Percentiles rank a stretch among this genome's conserved stretches.
phyloP scores from a whole-genome alignment of 2,113 vertebrate genomes.

The Grammomys surdaster region DNA sequence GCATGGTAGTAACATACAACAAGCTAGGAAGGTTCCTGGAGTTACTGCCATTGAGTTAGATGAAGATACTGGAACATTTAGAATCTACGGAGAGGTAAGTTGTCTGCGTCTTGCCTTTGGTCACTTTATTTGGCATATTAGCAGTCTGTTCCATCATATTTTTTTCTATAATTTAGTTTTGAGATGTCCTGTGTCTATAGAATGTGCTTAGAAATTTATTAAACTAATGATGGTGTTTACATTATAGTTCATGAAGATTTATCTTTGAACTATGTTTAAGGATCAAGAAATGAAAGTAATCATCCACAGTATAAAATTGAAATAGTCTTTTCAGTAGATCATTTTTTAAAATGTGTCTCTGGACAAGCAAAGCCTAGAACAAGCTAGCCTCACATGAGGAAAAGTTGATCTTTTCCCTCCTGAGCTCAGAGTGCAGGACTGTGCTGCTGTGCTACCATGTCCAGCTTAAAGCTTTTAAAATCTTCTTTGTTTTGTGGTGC shows the following conservation, averaged over 20 bases:
- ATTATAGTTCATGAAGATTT: not conserved
- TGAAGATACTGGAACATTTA: constrained; percentile 91
- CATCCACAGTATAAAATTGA: not conserved
- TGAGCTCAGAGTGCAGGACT: not conserved
- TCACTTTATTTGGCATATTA: constrained; percentile 1
- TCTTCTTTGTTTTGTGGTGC: not conserved
- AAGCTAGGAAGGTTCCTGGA: constrained; percentile 91
- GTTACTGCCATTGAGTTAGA: constrained; percentile 92
- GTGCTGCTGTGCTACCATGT: not conserved
- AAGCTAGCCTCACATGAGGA: not conserved
- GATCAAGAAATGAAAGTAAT: constrained; percentile 27
- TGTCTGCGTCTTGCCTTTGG: not conserved
- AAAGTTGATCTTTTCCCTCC: not conserved
- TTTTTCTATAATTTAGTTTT: constrained; percentile 21
- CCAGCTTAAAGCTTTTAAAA: not conserved
- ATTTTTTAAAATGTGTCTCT: not conserved
- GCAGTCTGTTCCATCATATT: not conserved
- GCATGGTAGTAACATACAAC: constrained; percentile 91
- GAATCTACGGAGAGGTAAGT: constrained; percentile 92
- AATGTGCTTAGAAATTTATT: not conserved
- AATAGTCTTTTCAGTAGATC: constrained; percentile 13
- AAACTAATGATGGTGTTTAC: not conserved
- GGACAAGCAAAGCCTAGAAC: not conserved
- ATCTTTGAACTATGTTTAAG: not conserved
- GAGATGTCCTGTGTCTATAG: not conserved